phyloP scores from a whole-genome alignment of 2,113 vertebrate species.

The Erythrolamprus reginae region DNA sequence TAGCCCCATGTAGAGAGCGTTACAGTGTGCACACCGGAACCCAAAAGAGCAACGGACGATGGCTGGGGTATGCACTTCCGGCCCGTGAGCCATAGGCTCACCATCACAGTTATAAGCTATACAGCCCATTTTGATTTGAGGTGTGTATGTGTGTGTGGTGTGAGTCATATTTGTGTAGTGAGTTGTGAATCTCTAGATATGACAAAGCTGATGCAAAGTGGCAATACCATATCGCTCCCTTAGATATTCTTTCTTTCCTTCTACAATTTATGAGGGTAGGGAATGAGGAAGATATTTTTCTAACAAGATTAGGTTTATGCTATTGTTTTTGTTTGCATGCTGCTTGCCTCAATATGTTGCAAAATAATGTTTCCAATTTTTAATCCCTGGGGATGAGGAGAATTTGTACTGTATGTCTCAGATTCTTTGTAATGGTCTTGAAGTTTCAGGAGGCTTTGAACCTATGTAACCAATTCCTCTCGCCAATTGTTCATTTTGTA shows the following conservation, averaged over 20 bases:
- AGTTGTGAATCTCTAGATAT: neutral
- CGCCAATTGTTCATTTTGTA: neutral
- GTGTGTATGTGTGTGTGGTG: neutral
- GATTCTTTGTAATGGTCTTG: neutral
- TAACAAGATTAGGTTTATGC: neutral
- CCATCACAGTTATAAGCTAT: neutral
- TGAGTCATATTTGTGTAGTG: neutral
- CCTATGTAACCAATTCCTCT: neutral
- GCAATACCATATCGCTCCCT: neutral
- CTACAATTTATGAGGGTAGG: neutral
- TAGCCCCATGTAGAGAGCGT: too few relatives aligned
- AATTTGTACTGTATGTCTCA: neutral
- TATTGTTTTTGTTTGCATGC: neutral
- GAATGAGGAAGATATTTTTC: neutral
- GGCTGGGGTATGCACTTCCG: too few relatives aligned
- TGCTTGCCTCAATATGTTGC: neutral
- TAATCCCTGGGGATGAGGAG: neutral
- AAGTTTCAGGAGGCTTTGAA: neutral
- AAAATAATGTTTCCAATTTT: neutral
- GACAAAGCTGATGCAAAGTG: neutral
- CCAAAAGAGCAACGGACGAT: too few relatives aligned
- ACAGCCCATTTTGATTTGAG: neutral
- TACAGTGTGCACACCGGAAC: too few relatives aligned
- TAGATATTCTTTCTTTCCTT: neutral
- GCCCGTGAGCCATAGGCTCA: too few relatives aligned